phyloP scores from a whole-genome alignment of 2,888 invertebrate genomes.

The Melipona bicolor region DNA sequence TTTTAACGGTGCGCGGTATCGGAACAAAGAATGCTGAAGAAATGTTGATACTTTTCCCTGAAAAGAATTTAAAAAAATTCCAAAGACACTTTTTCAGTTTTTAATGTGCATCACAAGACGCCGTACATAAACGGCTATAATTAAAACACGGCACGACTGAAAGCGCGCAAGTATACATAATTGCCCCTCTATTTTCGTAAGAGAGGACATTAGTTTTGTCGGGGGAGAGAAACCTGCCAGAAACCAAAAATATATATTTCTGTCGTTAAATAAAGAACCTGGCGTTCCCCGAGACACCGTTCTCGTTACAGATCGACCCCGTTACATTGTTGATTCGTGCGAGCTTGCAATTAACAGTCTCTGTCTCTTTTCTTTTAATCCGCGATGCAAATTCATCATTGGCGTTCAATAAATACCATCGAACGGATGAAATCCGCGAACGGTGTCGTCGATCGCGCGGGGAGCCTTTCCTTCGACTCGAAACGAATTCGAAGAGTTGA shows the following conservation, averaged over 20 bases:
- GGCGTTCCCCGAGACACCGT: neutral
- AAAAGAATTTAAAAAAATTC: too few relatives aligned
- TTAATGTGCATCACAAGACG: too few relatives aligned
- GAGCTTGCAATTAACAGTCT: neutral
- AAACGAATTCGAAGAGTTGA: conserved; percentile 6
- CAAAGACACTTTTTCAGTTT: too few relatives aligned
- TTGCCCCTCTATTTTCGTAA: neutral
- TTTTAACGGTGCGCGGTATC: neutral
- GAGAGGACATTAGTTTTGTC: neutral
- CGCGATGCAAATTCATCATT: too few relatives aligned
- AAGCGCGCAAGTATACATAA: neutral
- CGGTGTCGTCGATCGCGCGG: neutral
- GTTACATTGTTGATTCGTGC: neutral
- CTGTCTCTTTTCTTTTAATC: neutral
- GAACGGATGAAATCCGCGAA: conserved; percentile 16
- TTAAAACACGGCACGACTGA: too few relatives aligned
- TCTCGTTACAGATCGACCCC: too few relatives aligned
- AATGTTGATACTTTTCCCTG: too few relatives aligned
- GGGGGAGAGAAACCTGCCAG: neutral
- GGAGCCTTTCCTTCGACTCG: neutral
- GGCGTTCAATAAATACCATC: too few relatives aligned
- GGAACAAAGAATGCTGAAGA: neutral
- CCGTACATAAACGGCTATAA: too few relatives aligned
- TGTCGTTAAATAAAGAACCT: neutral
- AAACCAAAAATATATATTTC: neutral